A percentile compares a stretch with the other conserved stretches of the same genome.
phyloP scores from a whole-genome alignment of 2,888 invertebrate species.

The Eupithecia vulgata region DNA sequence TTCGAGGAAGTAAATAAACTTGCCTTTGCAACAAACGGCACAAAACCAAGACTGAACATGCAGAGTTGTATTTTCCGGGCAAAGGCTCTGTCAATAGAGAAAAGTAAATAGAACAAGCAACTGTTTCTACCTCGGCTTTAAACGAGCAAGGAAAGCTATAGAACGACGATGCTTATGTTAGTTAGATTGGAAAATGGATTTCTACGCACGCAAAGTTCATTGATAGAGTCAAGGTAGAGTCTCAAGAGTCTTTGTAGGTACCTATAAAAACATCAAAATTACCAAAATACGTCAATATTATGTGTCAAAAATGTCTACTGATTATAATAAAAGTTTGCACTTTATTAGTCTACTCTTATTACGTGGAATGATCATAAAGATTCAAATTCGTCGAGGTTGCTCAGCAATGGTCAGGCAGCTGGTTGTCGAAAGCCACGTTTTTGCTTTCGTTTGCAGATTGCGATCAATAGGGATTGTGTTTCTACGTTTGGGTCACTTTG shows the following conservation, averaged over 20 bases:
- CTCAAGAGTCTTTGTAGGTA: not conserved
- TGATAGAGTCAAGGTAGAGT: not conserved
- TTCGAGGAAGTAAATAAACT: conserved; percentile 21
- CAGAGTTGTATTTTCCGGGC: conserved; percentile 40
- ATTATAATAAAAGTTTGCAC: too few species aligned
- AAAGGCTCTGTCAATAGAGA: conserved; percentile 43
- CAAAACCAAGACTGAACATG: conserved; percentile 26
- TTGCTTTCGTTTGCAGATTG: not conserved
- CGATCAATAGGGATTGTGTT: conserved; percentile 12
- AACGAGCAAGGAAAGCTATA: conserved; percentile 31
- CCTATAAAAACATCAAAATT: not conserved
- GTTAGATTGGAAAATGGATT: too few species aligned
- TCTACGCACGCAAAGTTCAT: not conserved
- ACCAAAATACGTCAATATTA: not conserved
- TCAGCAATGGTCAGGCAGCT: not conserved
- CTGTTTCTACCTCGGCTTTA: conserved; percentile 25
- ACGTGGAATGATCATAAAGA: not conserved
- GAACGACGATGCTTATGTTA: conserved; percentile 21
- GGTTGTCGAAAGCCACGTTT: conserved; percentile 8
- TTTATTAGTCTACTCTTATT: too few species aligned
- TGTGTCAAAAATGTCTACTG: not conserved
- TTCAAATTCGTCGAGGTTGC: not conserved
- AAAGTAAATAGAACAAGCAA: conserved; percentile 44
- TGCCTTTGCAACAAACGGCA: conserved; percentile 11
- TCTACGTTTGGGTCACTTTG: conserved; percentile 22